Evolutionary conservation across 2,888 invertebrate species (phyloP).

Genomic region (Monoplex corrugatus): DNA sequence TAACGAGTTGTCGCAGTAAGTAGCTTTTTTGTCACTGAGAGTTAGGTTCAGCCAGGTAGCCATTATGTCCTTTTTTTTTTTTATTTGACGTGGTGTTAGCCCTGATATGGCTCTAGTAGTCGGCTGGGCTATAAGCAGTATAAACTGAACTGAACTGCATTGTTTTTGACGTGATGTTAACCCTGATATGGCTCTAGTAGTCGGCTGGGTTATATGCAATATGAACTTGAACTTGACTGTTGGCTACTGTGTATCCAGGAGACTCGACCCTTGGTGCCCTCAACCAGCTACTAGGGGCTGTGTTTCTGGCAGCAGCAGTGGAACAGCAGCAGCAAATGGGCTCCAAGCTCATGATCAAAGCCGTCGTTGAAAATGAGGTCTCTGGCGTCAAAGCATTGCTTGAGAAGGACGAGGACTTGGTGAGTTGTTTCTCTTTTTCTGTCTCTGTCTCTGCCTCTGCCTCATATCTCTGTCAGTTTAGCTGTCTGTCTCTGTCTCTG

Average conservation of each 20-base stretch:
- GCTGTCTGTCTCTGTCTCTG: constrained; percentile 6
- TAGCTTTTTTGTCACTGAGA: too few species aligned
- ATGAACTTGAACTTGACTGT: too few species aligned
- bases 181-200: too few species aligned
- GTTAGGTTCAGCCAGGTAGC: too few species aligned
- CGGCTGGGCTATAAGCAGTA: too few species aligned
- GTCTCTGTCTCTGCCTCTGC: background rate
- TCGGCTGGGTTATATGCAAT: too few species aligned
- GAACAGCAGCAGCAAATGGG: background rate
- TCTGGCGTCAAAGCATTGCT: background rate
- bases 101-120: too few species aligned
- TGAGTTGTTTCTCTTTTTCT: background rate
- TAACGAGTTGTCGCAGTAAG: too few species aligned
- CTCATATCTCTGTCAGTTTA: background rate
- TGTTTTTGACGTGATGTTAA: too few species aligned
- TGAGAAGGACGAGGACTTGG: constrained; percentile 33
- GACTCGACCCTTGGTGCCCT: constrained; percentile 26
- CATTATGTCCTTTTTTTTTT: too few species aligned
- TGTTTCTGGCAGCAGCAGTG: constrained; percentile 27
- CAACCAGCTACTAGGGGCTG: constrained; percentile 20
- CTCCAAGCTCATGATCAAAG: constrained; percentile 20
- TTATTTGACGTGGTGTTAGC: too few species aligned
- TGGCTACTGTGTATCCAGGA: background rate
- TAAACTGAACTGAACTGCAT: too few species aligned
- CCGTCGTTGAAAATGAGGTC: constrained; percentile 34